Percentiles rank a stretch among this genome's conserved stretches.
Conservation (phyloP, 2,797 vertebrate genomes). For the Siniperca undulata region DNA sequence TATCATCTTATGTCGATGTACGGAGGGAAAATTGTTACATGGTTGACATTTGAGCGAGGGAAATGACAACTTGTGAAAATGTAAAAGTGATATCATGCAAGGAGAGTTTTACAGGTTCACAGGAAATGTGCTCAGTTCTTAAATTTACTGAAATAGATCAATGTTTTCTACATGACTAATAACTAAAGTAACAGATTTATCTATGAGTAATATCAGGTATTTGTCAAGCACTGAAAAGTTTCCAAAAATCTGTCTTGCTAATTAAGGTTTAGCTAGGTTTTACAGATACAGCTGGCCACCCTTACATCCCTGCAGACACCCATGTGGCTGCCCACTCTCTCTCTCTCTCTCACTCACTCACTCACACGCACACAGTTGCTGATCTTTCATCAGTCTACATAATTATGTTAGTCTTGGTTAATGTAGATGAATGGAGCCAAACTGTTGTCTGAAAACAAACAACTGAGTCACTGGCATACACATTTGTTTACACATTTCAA, state of each 20-base stretch:
- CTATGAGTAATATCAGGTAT: not conserved
- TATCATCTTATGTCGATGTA: conserved; percentile 21
- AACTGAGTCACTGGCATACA: conserved; percentile 24
- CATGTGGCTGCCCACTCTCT: not conserved
- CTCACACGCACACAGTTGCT: conserved; percentile 7
- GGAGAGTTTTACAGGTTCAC: not conserved
- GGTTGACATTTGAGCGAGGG: conserved; percentile 32
- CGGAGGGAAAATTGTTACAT: conserved; percentile 15
- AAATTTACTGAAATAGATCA: not conserved
- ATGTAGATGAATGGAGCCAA: conserved; percentile 63
- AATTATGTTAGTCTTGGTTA: conserved; percentile 56
- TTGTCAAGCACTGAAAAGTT: not conserved
- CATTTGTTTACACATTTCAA: conserved; percentile 51
- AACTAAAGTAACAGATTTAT: not conserved
- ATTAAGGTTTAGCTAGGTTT: not conserved
- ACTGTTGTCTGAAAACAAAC: conserved; percentile 58
- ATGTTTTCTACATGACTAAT: conserved; percentile 2
- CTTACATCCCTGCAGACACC: not conserved
- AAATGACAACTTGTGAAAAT: conserved; percentile 2
- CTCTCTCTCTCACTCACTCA: not conserved
- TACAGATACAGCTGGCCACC: conserved; percentile 21
- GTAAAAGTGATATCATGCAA: not conserved
- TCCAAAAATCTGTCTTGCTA: conserved; percentile 1
- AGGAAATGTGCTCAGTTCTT: not conserved
- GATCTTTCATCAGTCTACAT: conserved; percentile 40